phyloP scores from a whole-genome alignment of 2,113 vertebrate species.

The Rana temporaria region DNA sequence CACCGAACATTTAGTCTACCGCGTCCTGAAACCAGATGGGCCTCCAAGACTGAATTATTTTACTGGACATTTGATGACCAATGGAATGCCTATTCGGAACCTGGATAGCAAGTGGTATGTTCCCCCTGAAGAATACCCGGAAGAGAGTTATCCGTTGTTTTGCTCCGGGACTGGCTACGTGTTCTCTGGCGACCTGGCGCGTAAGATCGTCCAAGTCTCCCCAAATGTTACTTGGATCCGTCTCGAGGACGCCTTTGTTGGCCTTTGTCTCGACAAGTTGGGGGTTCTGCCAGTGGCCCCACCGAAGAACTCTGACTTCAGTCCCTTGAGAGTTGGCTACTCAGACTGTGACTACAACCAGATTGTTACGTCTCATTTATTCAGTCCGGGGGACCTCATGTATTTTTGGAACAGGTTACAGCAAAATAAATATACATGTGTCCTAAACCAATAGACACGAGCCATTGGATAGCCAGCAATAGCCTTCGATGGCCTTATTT shows the following conservation, averaged over 20 bases:
- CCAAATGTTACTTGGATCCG: conserved; percentile 84
- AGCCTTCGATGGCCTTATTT: too few species aligned
- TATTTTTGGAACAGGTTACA: conserved; percentile 96
- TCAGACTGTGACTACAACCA: conserved; percentile 97
- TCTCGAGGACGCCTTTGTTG: conserved; percentile 95
- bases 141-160: conserved; percentile 90
- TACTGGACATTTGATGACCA: conserved; percentile 92
- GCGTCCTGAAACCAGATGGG: conserved; percentile 85
- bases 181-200: conserved; percentile 91
- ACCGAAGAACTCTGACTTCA: conserved; percentile 92
- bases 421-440: conserved; percentile 85
- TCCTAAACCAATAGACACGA: too few species aligned
- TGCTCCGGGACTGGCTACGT: conserved; percentile 98
- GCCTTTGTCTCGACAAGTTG: conserved; percentile 90
- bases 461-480: too few species aligned
- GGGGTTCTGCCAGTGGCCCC: conserved; percentile 89
- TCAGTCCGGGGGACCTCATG: conserved; percentile 90
- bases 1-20: conserved; percentile 91
- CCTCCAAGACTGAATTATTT: conserved; percentile 85
- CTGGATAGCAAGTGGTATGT: conserved; percentile 97
- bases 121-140: conserved; percentile 87
- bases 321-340: conserved; percentile 95
- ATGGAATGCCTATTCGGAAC: conserved; percentile 88
- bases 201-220: conserved; percentile 87
- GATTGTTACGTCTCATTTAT: conserved; percentile 95